Evolutionary conservation across 2,797 vertebrate species (phyloP).

Genomic region (Characodon lateralis): DNA sequence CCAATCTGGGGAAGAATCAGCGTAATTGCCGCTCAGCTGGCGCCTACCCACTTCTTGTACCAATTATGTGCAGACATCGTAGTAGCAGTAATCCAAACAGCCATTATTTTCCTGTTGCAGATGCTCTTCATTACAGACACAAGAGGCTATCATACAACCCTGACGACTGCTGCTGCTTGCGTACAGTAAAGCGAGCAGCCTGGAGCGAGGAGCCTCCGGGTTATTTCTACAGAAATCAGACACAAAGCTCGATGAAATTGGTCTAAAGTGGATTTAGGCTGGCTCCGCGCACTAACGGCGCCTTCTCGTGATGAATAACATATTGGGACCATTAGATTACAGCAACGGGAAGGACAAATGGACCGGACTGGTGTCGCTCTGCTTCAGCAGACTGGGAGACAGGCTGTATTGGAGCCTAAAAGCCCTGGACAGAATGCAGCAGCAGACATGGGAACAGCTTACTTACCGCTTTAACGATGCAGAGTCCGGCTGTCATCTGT

Average conservation of each 20-base stretch:
- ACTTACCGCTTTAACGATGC: slow-evolving; percentile 92
- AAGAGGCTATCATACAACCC: slow-evolving; percentile 66
- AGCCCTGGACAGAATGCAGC: slow-evolving; percentile 71
- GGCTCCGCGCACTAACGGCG: slow-evolving; percentile 14
- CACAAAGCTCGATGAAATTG: neutral
- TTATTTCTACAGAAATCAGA: slow-evolving; percentile 14
- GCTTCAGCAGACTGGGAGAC: slow-evolving; percentile 71
- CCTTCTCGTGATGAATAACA: slow-evolving; percentile 38
- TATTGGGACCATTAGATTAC: slow-evolving; percentile 33
- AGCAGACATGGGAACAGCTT: slow-evolving; percentile 66
- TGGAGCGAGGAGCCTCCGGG: slow-evolving; percentile 23
- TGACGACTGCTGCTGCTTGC: slow-evolving; percentile 55
- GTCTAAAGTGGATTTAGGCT: neutral
- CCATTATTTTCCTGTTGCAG: slow-evolving; percentile 79
- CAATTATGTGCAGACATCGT: slow-evolving; percentile 86
- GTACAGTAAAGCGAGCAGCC: slow-evolving; percentile 47
- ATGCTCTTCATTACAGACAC: slow-evolving; percentile 79
- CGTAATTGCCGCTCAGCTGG: slow-evolving; percentile 83
- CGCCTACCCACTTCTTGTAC: slow-evolving; percentile 87
- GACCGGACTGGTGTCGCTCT: slow-evolving; percentile 62
- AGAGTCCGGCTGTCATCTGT: slow-evolving; percentile 96
- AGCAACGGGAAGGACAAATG: slow-evolving; percentile 55
- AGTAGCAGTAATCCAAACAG: slow-evolving; percentile 79
- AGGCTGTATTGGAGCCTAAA: slow-evolving; percentile 59
- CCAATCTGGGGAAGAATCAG: slow-evolving; percentile 84